Evolutionary conservation across 2,113 vertebrate species (phyloP), one percentile per base, ranked within the genome.

Genomic region (Charadrius vociferus): DNA sequence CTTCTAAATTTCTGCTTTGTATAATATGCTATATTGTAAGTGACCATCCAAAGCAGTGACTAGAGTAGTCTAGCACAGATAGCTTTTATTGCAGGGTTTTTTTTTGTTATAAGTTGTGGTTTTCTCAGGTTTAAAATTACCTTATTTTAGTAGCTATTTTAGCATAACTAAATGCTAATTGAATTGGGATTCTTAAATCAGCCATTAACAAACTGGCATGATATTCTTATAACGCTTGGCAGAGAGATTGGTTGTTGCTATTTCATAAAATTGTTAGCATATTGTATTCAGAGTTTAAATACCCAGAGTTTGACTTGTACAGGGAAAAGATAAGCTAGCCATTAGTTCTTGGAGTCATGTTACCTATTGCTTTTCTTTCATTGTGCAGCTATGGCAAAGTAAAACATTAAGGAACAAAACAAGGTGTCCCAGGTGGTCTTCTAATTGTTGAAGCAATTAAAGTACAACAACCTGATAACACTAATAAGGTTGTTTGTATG

Each of bases 371-470:
- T 88, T 58, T 83, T 84, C 55, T 83, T 52, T 75, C 5, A 2
- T 79, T 81, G 73, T 95, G 95, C 84, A 95, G 71, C 93, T 95
- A 73, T 96, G 85, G 47, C 78, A n/a, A 74, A 88, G 75, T 72
- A 65, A 61, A 91, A 29, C 34, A 2, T 52, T n/a, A 12, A 72
- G 59, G 91, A 86, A 30, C 56, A 79, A 84, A 84, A 74, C 79
- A 87, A 78, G 36, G 23, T 3, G 70, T 83, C 97, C 94, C 96
- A 55, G 90, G 47, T 96, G 96, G 62, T 78, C 61, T 21, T 92
- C 36, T 93, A 87, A 90, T 86, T 61, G 83, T 81, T 68, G 58
- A 81, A 89, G 94, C 88, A 96, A 81, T 97, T 97, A 91, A 81
- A 81, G 50, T 83, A 37, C 45, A 55, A 34, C 72, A 86, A 23